Evolutionary conservation across 2,797 vertebrate species (phyloP).

Genomic region (Pelodytes ibericus): DNA sequence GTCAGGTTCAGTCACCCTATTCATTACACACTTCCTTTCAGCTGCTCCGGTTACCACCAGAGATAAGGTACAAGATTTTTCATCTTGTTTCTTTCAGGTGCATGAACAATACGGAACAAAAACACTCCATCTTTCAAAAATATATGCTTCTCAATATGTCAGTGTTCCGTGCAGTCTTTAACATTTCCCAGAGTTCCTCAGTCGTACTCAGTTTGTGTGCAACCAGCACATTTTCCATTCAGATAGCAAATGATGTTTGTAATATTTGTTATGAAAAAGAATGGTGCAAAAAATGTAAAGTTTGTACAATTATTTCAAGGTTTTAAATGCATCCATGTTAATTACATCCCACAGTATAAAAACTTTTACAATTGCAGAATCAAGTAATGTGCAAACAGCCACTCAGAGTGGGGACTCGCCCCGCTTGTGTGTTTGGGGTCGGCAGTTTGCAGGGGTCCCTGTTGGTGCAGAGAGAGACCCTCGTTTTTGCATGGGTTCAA

Average conservation of each 20-base stretch:
- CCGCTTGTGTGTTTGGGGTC: no score
- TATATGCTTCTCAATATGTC: background rate
- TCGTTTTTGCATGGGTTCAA: no score
- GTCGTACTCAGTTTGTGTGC: background rate
- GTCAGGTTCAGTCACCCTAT: background rate
- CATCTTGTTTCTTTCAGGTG: constrained; percentile 12
- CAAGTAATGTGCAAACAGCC: no score
- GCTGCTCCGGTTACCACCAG: constrained; percentile 2
- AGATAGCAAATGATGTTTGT: background rate
- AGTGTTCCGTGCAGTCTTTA: background rate
- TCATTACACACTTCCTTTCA: background rate
- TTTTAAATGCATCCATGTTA: no score
- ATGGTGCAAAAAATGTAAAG: no score
- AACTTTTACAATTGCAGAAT: no score
- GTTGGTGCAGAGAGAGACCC: no score
- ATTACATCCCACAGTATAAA: no score
- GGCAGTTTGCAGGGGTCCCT: no score
- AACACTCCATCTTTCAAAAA: constrained; percentile 10
- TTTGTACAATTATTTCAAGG: background rate
- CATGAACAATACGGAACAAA: background rate
- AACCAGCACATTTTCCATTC: background rate
- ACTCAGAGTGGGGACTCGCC: no score
- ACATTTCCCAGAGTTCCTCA: background rate
- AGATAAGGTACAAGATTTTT: constrained; percentile 1
- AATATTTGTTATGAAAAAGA: background rate